phyloP scores from a whole-genome alignment of 2,113 vertebrate genomes.

The Philantomba maxwellii region DNA sequence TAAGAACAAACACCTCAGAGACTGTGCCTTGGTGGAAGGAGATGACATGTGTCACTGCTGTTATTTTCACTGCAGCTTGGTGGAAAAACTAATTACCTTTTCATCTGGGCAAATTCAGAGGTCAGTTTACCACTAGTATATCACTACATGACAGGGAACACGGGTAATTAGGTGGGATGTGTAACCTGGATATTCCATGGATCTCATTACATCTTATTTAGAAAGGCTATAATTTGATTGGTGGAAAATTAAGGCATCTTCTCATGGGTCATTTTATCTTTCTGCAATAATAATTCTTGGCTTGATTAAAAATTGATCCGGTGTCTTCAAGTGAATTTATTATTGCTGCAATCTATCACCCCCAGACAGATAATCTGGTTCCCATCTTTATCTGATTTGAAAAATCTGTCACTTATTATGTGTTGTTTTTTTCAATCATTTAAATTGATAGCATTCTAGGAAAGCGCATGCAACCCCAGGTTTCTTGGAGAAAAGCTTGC shows the following conservation, averaged over 20 bases:
- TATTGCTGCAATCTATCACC: constrained; percentile 99
- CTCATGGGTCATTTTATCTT: constrained; percentile 98
- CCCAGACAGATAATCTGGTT: constrained; percentile 98
- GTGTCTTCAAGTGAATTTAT: constrained; percentile 99
- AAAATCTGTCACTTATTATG: constrained; percentile 93
- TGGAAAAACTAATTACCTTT: constrained; percentile 93
- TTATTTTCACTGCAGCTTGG: constrained; percentile 85
- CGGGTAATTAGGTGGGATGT: constrained; percentile 89
- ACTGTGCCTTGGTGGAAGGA: constrained; percentile 82
- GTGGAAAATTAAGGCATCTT: constrained; percentile 96
- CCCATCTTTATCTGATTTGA: constrained; percentile 97
- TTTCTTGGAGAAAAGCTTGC: constrained; percentile 72
- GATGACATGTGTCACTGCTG: constrained; percentile 82
- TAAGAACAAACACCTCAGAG: constrained; percentile 82
- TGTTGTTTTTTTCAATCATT: constrained; percentile 84
- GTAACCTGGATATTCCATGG: constrained; percentile 89
- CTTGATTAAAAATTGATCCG: constrained; percentile 99
- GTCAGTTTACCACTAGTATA: constrained; percentile 88
- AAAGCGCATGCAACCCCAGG: constrained; percentile 68
- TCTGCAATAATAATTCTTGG: constrained; percentile 99
- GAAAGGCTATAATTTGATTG: constrained; percentile 98
- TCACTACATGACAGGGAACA: constrained; percentile 88
- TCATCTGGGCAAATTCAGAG: constrained; percentile 90
- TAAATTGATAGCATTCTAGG: constrained; percentile 85
- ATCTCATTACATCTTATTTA: constrained; percentile 92